These are phyloP conservation scores for Spatula clypeata DNA, from an alignment of 2,797 vertebrate species.

Conservation along the genomic window DNA sequence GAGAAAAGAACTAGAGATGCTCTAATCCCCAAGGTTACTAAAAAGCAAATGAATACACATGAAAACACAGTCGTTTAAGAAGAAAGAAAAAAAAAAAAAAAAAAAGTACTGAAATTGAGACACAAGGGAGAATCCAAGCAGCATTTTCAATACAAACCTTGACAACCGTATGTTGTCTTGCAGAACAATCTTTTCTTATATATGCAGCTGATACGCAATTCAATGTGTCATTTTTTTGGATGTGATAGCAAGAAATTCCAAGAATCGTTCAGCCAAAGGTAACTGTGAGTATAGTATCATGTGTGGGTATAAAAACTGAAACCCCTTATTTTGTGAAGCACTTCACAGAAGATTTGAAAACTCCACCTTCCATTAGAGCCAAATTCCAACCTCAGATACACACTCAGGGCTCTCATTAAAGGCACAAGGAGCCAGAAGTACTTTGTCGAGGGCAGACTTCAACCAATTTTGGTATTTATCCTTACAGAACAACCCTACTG, in stretches of 20 bases:
- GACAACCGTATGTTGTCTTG: conserved; percentile 11
- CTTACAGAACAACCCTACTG: conserved; percentile 41
- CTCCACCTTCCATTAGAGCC: conserved; percentile 57
- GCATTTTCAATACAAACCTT: conserved; percentile 26
- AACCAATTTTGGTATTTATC: conserved; percentile 52
- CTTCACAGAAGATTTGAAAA: conserved; percentile 68
- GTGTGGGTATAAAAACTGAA: conserved; percentile 69
- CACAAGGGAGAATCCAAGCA: background rate
- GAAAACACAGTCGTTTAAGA: background rate
- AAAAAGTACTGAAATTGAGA: background rate
- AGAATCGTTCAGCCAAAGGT: conserved; percentile 73
- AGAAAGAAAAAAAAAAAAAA: background rate
- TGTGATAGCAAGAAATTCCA: conserved; percentile 67
- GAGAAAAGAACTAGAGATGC: background rate
- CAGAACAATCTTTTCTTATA: conserved; percentile 28
- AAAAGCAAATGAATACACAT: background rate
- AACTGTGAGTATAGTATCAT: conserved; percentile 65
- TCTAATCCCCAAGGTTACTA: background rate
- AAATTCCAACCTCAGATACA: conserved; percentile 69
- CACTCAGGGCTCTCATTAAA: conserved; percentile 42
- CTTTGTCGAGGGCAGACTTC: conserved; percentile 54
- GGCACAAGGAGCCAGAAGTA: conserved; percentile 51
- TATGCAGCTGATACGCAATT: conserved; percentile 51
- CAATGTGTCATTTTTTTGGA: conserved; percentile 72
- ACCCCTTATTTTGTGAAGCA: conserved; percentile 48